These are phyloP conservation scores for Drosophila nr. perissopoda DNA, from an alignment of 2,888 invertebrate species.

Conservation along the genomic window DNA sequence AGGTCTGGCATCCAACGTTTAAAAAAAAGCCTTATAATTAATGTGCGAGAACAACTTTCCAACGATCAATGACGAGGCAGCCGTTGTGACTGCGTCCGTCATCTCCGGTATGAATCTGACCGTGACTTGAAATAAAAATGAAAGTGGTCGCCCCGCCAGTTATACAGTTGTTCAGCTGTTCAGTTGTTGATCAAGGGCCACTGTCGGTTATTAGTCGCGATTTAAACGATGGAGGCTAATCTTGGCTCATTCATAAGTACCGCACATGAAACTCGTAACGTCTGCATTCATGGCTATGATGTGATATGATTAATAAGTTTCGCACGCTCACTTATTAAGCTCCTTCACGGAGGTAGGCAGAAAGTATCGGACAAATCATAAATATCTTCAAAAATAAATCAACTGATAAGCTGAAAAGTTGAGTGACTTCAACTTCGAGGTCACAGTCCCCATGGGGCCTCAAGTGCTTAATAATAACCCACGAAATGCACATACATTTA, in stretches of 20 bases:
- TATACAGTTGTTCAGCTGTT: conserved; percentile 18
- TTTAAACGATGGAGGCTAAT: conserved; percentile 72
- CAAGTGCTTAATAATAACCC: conserved; percentile 9
- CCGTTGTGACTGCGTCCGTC: conserved; percentile 31
- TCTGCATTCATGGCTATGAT: conserved; percentile 34
- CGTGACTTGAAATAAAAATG: conserved; percentile 79
- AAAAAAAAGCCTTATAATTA: conserved; percentile 52
- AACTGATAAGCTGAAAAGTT: conserved; percentile 55
- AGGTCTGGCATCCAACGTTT: conserved; percentile 14
- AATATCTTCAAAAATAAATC: conserved; percentile 30
- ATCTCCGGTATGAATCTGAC: conserved; percentile 43
- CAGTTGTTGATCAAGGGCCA: conserved; percentile 64
- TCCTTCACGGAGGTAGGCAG: conserved; percentile 39
- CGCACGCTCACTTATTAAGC: conserved; percentile 74
- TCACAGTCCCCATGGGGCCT: conserved; percentile 22
- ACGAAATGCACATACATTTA: neutral
- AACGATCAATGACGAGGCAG: conserved; percentile 53
- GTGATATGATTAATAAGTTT: conserved; percentile 77
- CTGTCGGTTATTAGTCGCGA: conserved; percentile 71
- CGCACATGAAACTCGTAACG: conserved; percentile 58
- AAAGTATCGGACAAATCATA: conserved; percentile 45
- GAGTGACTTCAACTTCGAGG: conserved; percentile 50
- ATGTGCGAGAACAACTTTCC: conserved; percentile 76
- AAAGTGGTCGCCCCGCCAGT: conserved; percentile 65
- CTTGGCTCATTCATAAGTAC: conserved; percentile 73